Base-by-base conservation (phyloP, 2,888 invertebrate genomes). In the Osedax fenrisi region DNA sequence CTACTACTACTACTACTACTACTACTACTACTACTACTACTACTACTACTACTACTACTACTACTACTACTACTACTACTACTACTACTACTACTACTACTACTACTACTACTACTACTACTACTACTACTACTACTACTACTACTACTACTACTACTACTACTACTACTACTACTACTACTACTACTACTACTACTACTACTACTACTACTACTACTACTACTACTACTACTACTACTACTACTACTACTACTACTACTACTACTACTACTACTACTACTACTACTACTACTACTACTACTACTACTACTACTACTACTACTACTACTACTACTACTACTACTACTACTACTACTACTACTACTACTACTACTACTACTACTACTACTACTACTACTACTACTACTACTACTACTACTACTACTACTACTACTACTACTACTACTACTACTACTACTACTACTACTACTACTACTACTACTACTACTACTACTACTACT, bases 81-180 rank as follows among this genome's bases (percentile, higher is more conserved):
- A 66, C 67, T 66, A 66, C 67, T 66, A 66, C 67, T 13, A 66
- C 67, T 66, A 66, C 67, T 66, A 66, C 67, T 13, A 66, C 67
- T 13, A 66, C 2, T 66, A 66, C 67, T 13, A 66, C 67, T 66
- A 66, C 67, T 66, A 66, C 67, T 13, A 66, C 67, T 66, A 66
- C 13, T 66, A 66, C 67, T 13, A 66, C 67, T 66, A 66, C 67
- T 66, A 66, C 67, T 13, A 66, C 67, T 13, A 66, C 67, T 66
- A 66, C 67, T 13, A 66, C 67, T 66, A 66, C 67, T 66, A 66
- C 67, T 13, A 3, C 67, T 66, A 66, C 67, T 66, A 66, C 67
- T 13, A 66, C 67, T 66, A 66, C 67, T 66, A 66, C 67, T 13
- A 66, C 67, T 66, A 66, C 67, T 66, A 66, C 67, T 13, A 66